Percentiles rank a stretch among this genome's conserved stretches.
Evolutionary conservation across 2,888 invertebrate species (phyloP).

Genomic region (Scaptomyza flava): DNA sequence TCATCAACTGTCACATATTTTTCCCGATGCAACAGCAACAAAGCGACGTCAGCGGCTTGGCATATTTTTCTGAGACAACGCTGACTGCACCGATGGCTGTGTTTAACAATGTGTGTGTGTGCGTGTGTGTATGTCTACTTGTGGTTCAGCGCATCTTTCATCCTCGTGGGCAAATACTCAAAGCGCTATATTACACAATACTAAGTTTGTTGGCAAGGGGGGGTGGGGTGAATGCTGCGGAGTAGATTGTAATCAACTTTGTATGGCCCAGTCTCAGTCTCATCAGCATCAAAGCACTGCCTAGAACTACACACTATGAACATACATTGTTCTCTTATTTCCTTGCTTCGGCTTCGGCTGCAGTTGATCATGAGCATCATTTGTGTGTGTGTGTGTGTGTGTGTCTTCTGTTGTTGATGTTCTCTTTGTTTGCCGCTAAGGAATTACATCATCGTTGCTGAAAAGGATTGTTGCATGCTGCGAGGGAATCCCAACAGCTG

Average conservation of each 20-base stretch:
- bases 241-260: conserved; percentile 28
- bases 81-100: conserved; percentile 17
- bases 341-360: conserved; percentile 17
- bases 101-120: conserved; percentile 66
- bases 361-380: conserved; percentile 43
- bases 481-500: conserved; percentile 76
- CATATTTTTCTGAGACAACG: conserved; percentile 64
- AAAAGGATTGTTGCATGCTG: conserved; percentile 67
- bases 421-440: conserved; percentile 50
- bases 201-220: conserved; percentile 25
- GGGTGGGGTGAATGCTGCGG: background rate
- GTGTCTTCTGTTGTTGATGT: conserved; percentile 39
- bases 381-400: conserved; percentile 3
- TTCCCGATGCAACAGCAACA: conserved; percentile 58
- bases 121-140: conserved; percentile 68
- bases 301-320: conserved; percentile 41
- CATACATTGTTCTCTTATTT: conserved; percentile 35
- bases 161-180: conserved; percentile 79
- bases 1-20: conserved; percentile 83
- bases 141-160: conserved; percentile 76
- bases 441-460: conserved; percentile 68
- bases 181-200: conserved; percentile 76
- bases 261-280: conserved; percentile 33
- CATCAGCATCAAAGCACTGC: conserved; percentile 36
- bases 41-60: conserved; percentile 65